Evolutionary conservation across 92 coral and sea anemone genomes (phyloP), one percentile per base, ranked within the genome.

Genomic region (Palythoa caribaeorum): DNA sequence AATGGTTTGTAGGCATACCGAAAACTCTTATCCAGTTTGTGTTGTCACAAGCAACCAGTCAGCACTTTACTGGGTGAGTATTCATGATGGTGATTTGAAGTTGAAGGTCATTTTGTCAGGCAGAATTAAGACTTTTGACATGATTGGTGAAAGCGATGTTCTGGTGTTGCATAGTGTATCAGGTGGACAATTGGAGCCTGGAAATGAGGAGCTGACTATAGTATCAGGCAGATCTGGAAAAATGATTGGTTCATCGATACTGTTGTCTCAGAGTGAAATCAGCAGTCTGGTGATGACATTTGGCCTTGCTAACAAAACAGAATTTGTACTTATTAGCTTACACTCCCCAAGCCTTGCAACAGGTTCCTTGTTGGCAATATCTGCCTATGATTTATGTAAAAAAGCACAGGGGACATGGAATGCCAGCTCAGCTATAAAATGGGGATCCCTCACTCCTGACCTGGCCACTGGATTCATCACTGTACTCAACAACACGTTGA

Each of bases 201-300:
- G 51, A 47, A 68, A 9, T 9, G 78, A 83, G 17, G 47, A 47
- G 28, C 35, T 94, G 17, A 78, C 75, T 48, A 40, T 95, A 38
- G 14, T 95, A 20, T 95, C 98, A 10, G 96, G 98, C 1, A 69
- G 47, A 88, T 76, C 96, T 37, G 98, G 98, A 60, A 71, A 86
- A 72, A 51, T 53, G 57, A 74, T 95, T 70, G 98, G 98, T 2
- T 80, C 20, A 35, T 68, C 92, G 8, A 38, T 92, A 19, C 74
- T 79, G 4, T 57, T 95, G 6, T 71, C 76, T 12, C 83, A 36
- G 35, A 38, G 78, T 63, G 83, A 89, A 4, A n/a, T 57, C 83
- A 53, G 73, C 48, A 65, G 65, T 12, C 38, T 95, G 65, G 84
- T 93, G 50, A 90, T 80, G 47, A 80, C 92, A 13, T 91, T 76